These are phyloP conservation scores for Samia ricini DNA, from an alignment of 1,140 invertebrate species.

Conservation along the genomic window DNA sequence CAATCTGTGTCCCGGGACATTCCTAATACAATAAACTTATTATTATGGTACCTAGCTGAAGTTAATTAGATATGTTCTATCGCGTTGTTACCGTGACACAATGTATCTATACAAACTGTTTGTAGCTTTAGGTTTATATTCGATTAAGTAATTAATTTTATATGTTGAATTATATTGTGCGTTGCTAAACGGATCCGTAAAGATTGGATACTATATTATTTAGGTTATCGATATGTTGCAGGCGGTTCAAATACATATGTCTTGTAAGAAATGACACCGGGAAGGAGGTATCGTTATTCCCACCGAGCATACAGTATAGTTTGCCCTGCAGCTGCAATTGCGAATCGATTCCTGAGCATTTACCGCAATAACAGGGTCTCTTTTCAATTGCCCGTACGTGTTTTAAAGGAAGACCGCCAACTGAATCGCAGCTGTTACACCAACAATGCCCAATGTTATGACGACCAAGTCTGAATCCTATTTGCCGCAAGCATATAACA, in stretches of 20 bases:
- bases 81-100: not conserved
- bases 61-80: constrained; percentile 5
- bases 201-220: too few species aligned
- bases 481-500: constrained; percentile 25
- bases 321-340: constrained; percentile 56
- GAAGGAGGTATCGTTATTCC: constrained; percentile 25
- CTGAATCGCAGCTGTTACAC: constrained; percentile 38
- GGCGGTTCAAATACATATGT: too few species aligned
- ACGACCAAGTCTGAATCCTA: constrained; percentile 49
- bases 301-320: constrained; percentile 45
- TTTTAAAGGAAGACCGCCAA: constrained; percentile 54
- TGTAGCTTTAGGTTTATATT: not conserved
- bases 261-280: constrained; percentile 27
- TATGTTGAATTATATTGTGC: too few species aligned
- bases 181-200: too few species aligned
- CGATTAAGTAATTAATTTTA: too few species aligned
- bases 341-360: constrained; percentile 46
- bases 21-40: constrained; percentile 39
- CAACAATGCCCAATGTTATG: constrained; percentile 50
- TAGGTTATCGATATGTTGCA: too few species aligned
- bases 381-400: constrained; percentile 66
- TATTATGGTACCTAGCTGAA: constrained; percentile 24
- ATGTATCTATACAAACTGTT: constrained; percentile 2
- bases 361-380: constrained; percentile 55
- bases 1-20: constrained; percentile 38